Conservation (phyloP, 1,140 invertebrate species). For the Neotoxoptera formosana region DNA sequence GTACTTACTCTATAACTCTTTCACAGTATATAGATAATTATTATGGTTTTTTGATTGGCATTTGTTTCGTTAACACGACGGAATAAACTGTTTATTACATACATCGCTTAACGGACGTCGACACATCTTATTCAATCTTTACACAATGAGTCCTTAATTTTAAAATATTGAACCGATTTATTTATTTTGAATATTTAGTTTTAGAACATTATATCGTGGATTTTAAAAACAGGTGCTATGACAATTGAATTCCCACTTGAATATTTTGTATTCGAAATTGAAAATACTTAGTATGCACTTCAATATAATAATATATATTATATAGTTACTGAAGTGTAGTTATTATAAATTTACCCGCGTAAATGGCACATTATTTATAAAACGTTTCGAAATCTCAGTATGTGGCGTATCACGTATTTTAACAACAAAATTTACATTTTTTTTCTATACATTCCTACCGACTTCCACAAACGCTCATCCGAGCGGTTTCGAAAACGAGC, state of each 20-base stretch:
- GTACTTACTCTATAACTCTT: not conserved
- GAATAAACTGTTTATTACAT: not conserved
- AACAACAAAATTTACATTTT: constrained; percentile 40
- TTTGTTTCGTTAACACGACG: not conserved
- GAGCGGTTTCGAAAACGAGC: not conserved
- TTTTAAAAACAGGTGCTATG: not conserved
- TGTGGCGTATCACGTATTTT: not conserved
- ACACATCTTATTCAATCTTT: not conserved
- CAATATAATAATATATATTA: not conserved
- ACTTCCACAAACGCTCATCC: not conserved
- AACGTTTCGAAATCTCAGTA: not conserved
- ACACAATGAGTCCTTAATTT: not conserved
- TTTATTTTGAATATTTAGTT: not conserved
- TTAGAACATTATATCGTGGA: not conserved
- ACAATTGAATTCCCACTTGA: too few relatives aligned
- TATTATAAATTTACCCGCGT: not conserved
- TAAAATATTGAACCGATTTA: not conserved
- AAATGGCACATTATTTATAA: not conserved
- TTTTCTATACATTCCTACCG: not conserved
- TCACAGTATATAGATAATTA: not conserved
- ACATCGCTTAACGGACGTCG: not conserved
- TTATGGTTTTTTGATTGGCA: not conserved
- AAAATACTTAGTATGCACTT: not conserved
- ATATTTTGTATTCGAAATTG: not conserved
- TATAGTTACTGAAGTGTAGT: not conserved